Conservation (phyloP, 2,113 vertebrate species). For the Phalacrocorax carbo region DNA sequence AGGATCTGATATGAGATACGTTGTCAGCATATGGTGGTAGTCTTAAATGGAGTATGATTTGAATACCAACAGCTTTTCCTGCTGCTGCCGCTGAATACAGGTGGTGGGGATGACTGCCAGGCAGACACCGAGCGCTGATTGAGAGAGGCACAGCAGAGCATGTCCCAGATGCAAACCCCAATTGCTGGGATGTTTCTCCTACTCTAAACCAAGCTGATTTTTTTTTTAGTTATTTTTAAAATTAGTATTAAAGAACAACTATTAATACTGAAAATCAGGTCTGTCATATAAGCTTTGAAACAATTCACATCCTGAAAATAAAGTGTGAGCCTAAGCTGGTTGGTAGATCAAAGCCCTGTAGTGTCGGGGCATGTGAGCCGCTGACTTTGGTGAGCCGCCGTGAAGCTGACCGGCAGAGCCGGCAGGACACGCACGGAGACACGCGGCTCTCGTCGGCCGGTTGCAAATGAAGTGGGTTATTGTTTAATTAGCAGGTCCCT, state of each 20-base stretch:
- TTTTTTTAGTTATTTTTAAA: neutral
- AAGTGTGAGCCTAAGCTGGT: neutral
- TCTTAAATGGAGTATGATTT: neutral
- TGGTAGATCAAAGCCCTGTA: neutral
- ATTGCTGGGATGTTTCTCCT: neutral
- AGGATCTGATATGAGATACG: neutral
- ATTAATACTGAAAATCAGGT: neutral
- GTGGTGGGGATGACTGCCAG: neutral
- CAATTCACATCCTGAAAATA: neutral
- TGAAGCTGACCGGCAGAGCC: rapidly evolving
- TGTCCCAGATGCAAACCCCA: neutral
- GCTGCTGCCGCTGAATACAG: neutral
- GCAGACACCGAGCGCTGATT: neutral
- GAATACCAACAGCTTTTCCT: neutral
- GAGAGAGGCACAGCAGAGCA: neutral
- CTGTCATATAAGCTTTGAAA: neutral
- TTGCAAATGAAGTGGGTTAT: neutral
- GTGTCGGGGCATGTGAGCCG: neutral
- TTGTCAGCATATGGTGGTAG: neutral
- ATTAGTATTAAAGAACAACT: neutral
- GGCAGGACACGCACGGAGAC: rapidly evolving
- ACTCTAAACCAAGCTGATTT: neutral
- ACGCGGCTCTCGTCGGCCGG: neutral
- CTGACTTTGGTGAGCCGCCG: neutral
- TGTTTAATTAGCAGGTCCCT: neutral